phyloP scores from a whole-genome alignment of 2,888 invertebrate genomes.

The Drosophila birchii region DNA sequence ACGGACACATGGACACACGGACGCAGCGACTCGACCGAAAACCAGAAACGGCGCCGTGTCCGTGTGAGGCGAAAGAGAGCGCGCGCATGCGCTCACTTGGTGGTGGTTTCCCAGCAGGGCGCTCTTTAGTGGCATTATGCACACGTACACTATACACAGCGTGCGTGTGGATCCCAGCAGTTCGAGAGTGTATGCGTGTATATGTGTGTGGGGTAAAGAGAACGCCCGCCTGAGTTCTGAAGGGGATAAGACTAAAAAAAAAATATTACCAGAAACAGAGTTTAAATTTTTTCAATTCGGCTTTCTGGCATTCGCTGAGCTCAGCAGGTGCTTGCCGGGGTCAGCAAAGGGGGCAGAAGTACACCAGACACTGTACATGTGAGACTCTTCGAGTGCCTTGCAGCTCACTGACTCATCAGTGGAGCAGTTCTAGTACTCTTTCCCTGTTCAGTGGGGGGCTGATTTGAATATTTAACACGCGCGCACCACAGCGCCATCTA shows the following conservation, averaged over 20 bases:
- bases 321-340: conserved; percentile 45
- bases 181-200: background rate
- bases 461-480: conserved; percentile 71
- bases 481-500: conserved; percentile 79
- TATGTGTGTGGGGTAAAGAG: conserved; percentile 26
- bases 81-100: conserved; percentile 57
- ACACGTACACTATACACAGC: conserved; percentile 73
- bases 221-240: conserved; percentile 10
- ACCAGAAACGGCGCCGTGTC: conserved; percentile 19
- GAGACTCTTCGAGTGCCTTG: conserved; percentile 30
- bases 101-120: conserved; percentile 44
- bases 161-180: conserved; percentile 52
- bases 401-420: conserved; percentile 16
- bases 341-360: conserved; percentile 18
- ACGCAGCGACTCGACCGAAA: background rate
- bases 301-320: conserved; percentile 33
- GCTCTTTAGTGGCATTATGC: conserved; percentile 66
- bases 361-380: conserved; percentile 53
- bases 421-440: conserved; percentile 4
- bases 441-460: conserved; percentile 60
- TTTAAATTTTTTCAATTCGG: conserved; percentile 1
- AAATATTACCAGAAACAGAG: background rate
- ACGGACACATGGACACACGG: conserved; percentile 2
- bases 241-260: background rate
- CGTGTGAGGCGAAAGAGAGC: conserved; percentile 51